Percentiles rank a stretch among this genome's conserved stretches.
These are phyloP conservation scores for Megalopta genalis DNA, from an alignment of 1,140 invertebrate species.

Conservation along the genomic window DNA sequence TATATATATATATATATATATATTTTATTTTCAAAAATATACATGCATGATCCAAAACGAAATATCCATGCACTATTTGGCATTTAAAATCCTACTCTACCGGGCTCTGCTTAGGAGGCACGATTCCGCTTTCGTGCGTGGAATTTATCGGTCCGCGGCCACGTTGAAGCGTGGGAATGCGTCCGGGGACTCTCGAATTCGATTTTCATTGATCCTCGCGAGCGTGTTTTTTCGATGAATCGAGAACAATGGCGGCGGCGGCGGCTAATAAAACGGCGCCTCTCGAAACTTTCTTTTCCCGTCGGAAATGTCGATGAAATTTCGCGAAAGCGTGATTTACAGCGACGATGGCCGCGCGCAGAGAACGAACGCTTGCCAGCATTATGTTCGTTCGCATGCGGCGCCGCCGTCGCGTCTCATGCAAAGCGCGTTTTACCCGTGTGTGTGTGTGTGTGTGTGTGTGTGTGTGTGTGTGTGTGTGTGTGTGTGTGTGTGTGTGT, in stretches of 20 bases:
- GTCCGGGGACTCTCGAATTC: not conserved
- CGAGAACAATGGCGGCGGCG: too few species aligned
- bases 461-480: too few species aligned
- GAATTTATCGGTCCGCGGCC: constrained; percentile 41
- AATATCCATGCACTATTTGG: too few species aligned
- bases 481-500: not conserved
- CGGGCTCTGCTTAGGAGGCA: not conserved
- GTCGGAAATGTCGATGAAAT: constrained; percentile 14
- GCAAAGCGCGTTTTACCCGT: not conserved
- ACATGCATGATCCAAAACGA: too few species aligned
- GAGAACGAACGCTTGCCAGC: not conserved
- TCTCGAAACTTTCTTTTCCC: constrained; percentile 15
- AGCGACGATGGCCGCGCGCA: not conserved
- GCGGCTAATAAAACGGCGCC: not conserved
- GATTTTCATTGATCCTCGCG: too few species aligned
- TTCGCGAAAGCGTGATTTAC: constrained; percentile 34
- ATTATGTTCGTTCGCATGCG: constrained; percentile 35
- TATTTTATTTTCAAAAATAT: too few species aligned
- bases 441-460: not conserved
- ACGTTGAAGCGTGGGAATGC: constrained; percentile 40
- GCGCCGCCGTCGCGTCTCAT: constrained; percentile 21
- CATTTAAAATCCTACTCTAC: too few species aligned
- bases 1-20: too few species aligned
- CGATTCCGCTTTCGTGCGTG: constrained; percentile 28
- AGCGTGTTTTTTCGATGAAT: too few species aligned